Base-by-base conservation (phyloP, 2,888 invertebrate species). In the Odontomyia ornata region DNA sequence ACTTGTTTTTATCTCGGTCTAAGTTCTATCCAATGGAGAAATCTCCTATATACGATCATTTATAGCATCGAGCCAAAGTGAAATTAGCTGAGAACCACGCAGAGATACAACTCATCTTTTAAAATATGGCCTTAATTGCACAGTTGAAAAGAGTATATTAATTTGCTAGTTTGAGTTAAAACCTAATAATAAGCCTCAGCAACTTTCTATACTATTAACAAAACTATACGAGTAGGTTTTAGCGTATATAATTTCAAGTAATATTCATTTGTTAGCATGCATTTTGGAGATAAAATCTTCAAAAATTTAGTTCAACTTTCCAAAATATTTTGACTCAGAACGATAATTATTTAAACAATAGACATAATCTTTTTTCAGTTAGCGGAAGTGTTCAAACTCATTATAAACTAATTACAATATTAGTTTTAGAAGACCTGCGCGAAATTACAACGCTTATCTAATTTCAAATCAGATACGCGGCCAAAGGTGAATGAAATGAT, bases 321-420 rank as follows among this genome's bases (percentile, higher is more conserved):
- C 21, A 30, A 65, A 62, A 30, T n/a, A 25, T 36, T 65, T 36
- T 11, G 28, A 21, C 28, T 52, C 30, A 2, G 3, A 47, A 30
- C 73, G 21, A 60, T 60, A 60, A 73, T 73, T 73, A n/a, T 36
- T 73, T 73, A 46, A 73, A 73, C 57, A 57, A 73, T 47, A 47
- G 69, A 60, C 30, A 36, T 23, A 3, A 57, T 73, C n/a, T 43
- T 57, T 60, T 72, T 47, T 7, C n/a, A n/a, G 47, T 13, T 25
- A 23, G 57, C 73, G 73, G 73, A 73, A 73, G 23, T 60, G 73
- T 21, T 73, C 28, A 11, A 23, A 73, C 73, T 73, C 73, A 73
- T 73, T 73, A 73, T 60, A 73, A 73, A 57, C 73, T 73, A 73
- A 73, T 73, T 73, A 73, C 57, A 73, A 73, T 52, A 52, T 13